Base-by-base conservation (phyloP, 2,113 vertebrate species). In the Macquaria australasica region DNA sequence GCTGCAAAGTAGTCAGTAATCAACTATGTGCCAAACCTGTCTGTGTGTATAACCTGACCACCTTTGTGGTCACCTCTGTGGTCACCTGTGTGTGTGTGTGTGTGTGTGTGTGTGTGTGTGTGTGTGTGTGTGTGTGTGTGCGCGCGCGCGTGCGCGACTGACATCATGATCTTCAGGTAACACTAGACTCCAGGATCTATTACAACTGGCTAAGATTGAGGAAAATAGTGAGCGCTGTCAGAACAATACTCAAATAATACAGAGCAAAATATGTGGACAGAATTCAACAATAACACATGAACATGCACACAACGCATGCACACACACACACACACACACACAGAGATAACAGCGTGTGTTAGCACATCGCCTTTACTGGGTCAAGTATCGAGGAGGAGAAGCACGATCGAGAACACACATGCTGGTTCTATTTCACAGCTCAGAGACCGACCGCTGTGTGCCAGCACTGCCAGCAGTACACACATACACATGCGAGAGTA, bases 391-490 rank as follows among this genome's bases (percentile, higher is more conserved):
- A 79, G 58, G 55, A 60, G 55, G 34, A 69, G 66, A 77, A 45
- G 53, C 20, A 60, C 6, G 4, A 60, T 45, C 4, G 12, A 68
- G 66, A 79, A 84, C 63, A 69, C 53, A 51, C 51, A 64, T 28
- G 41, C 79, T 45, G 79, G 76, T 81, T 87, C 66, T 50, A 37
- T 86, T 87, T 89, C 90, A 91, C 83, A 87, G 87, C 73, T 72
- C 60, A 75, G 76, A 87, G 75, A 34, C 9, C 0, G 75, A 34
- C 9, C 0, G 0, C 62, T 41, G 72, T 66, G 73, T 77, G 63
- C n/a, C 48, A 75, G 72, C 39, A 5, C 48, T 45, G 56, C 16
- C 25, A 69, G 68, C 60, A 51, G 39, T 5, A 23, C 25, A 67
- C 28, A 74, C 68, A 15, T 31, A 55, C 28, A 14, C 59, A 63